phyloP scores from a whole-genome alignment of 2,797 vertebrate species.

The Pangasius sanitwongsei region DNA sequence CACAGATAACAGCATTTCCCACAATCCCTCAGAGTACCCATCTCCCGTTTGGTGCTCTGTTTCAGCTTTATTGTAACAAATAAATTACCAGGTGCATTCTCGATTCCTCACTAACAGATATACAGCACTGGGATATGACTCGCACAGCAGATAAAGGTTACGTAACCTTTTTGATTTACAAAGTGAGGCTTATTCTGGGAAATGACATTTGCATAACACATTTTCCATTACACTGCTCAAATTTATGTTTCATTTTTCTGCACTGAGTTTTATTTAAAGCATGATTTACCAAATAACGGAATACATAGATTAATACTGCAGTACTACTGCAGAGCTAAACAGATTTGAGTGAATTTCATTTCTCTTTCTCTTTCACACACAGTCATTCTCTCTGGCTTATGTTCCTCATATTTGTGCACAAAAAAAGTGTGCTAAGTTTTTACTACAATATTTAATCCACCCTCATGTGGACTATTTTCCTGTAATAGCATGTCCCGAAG shows the following conservation, averaged over 20 bases:
- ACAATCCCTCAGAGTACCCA: conserved; percentile 38
- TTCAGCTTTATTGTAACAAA: conserved; percentile 62
- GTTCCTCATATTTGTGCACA: neutral
- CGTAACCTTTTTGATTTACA: conserved; percentile 38
- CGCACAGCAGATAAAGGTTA: conserved; percentile 40
- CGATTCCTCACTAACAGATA: conserved; percentile 41
- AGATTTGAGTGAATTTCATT: neutral
- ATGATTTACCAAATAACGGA: conserved; percentile 17
- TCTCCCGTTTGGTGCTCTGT: conserved; percentile 51
- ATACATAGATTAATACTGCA: neutral
- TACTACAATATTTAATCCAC: neutral
- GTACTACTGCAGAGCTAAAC: neutral
- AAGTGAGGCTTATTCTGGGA: conserved; percentile 10
- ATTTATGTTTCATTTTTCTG: conserved; percentile 5
- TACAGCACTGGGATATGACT: conserved; percentile 20
- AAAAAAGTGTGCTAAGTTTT: neutral
- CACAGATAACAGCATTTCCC: conserved; percentile 51
- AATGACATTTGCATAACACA: conserved; percentile 18
- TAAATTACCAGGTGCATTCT: conserved; percentile 51
- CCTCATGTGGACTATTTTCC: neutral
- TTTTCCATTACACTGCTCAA: conserved; percentile 14
- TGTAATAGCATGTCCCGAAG: neutral
- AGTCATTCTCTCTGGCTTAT: neutral
- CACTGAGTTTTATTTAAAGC: conserved; percentile 21
- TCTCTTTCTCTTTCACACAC: neutral